phyloP scores from a whole-genome alignment of 2,888 invertebrate species.

The Lasioglossum malachurum region DNA sequence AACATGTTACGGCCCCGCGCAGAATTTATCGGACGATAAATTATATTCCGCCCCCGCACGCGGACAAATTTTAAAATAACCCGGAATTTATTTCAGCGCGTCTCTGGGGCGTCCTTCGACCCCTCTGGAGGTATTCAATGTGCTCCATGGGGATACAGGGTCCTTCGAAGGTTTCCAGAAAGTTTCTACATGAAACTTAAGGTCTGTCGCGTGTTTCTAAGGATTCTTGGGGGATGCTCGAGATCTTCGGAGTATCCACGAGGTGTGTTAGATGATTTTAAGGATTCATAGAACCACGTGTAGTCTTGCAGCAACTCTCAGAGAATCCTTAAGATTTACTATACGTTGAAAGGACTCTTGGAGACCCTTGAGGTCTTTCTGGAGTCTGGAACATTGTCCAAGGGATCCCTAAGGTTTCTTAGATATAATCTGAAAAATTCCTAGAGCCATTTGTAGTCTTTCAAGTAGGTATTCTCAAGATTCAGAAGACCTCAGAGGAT shows the following conservation, averaged over 20 bases:
- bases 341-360: neutral
- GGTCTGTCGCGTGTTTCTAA: neutral
- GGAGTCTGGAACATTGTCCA: neutral
- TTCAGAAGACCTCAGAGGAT: neutral
- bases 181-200: neutral
- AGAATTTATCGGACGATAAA: conserved; percentile 2
- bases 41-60: neutral
- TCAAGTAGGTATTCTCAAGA: neutral
- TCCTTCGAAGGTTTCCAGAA: neutral
- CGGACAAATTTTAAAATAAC: neutral
- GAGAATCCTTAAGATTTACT: neutral
- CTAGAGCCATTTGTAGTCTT: neutral
- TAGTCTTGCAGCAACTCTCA: neutral
- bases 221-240: neutral
- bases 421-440: neutral
- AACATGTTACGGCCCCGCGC: neutral
- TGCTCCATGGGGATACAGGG: neutral
- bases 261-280: neutral
- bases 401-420: neutral
- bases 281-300: neutral
- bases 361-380: neutral
- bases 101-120: neutral
- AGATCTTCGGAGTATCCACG: neutral
- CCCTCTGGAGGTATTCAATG: neutral
- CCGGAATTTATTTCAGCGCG: neutral